phyloP scores from a whole-genome alignment of 2,797 vertebrate species.

The Gambelia wislizenii region DNA sequence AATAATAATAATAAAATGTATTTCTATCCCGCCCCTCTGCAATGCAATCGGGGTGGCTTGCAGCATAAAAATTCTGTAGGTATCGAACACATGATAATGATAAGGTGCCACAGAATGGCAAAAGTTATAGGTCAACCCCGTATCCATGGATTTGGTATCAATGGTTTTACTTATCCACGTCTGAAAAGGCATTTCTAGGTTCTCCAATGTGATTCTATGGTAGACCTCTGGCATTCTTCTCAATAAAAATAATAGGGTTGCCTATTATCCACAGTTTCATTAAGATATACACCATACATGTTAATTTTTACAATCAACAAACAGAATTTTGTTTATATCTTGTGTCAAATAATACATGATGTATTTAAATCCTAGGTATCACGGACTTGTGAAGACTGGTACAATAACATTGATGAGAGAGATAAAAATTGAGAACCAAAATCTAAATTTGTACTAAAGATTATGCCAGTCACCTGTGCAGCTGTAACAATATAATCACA shows the following conservation, averaged over 20 bases:
- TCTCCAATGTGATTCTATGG: too few relatives aligned
- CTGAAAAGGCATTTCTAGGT: too few relatives aligned
- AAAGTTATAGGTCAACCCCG: too few relatives aligned
- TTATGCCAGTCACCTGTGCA: constrained; percentile 12
- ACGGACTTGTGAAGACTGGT: not conserved
- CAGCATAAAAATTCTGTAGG: not conserved
- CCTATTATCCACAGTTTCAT: too few relatives aligned
- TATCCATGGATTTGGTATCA: too few relatives aligned
- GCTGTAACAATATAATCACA: not conserved
- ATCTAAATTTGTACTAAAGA: constrained; percentile 27
- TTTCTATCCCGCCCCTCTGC: too few relatives aligned
- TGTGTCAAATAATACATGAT: not conserved
- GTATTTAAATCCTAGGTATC: not conserved
- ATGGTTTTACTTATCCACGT: too few relatives aligned
- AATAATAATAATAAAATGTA: not conserved
- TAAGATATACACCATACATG: too few relatives aligned
- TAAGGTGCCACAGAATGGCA: not conserved
- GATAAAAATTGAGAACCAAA: not conserved
- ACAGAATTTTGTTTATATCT: not conserved
- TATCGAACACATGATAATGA: not conserved
- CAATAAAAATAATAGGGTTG: too few relatives aligned
- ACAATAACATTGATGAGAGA: constrained; percentile 36
- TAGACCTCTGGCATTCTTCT: too few relatives aligned
- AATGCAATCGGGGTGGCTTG: too few relatives aligned
- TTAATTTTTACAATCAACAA: not conserved